Conservation (phyloP, 2,113 vertebrate genomes). For the Catharus bicknelli region DNA sequence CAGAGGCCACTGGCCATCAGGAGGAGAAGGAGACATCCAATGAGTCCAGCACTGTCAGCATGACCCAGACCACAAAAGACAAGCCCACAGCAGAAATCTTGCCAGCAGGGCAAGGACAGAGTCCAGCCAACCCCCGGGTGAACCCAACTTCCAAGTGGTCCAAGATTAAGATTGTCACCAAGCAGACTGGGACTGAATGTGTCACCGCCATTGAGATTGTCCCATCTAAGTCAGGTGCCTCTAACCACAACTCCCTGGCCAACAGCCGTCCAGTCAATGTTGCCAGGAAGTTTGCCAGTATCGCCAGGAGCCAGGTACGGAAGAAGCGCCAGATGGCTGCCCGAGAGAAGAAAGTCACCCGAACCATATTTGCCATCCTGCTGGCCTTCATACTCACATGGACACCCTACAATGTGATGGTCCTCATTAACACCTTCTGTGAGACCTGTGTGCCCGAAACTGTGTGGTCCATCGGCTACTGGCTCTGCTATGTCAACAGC, state of each 20-base stretch:
- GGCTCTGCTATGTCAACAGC: slow-evolving; percentile 98
- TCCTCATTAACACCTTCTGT: slow-evolving; percentile 97
- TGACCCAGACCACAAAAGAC: slow-evolving; percentile 87
- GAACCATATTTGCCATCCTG: slow-evolving; percentile 97
- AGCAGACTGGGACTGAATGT: slow-evolving; percentile 91
- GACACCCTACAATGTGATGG: slow-evolving; percentile 99
- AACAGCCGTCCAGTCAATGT: slow-evolving; percentile 86
- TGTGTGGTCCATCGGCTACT: slow-evolving; percentile 95
- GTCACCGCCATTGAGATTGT: slow-evolving; percentile 96
- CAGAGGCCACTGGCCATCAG: slow-evolving; percentile 67
- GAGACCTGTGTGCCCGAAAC: slow-evolving; percentile 92
- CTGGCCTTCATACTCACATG: slow-evolving; percentile 97
- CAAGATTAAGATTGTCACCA: slow-evolving; percentile 97
- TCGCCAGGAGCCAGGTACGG: slow-evolving; percentile 94
- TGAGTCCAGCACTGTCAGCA: slow-evolving; percentile 93
- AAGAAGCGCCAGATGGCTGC: slow-evolving; percentile 98
- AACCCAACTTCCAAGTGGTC: slow-evolving; percentile 88
- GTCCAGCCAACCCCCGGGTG: slow-evolving; percentile 67
- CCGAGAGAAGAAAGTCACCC: slow-evolving; percentile 95
- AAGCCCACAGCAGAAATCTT: slow-evolving; percentile 73
- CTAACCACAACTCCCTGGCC: slow-evolving; percentile 81
- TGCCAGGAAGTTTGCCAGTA: slow-evolving; percentile 96
- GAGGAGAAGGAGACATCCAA: slow-evolving; percentile 97
- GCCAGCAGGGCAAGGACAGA: slow-evolving; percentile 72
- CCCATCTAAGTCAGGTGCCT: slow-evolving; percentile 80